Percentiles rank a stretch among this genome's conserved stretches.
These are phyloP conservation scores for Eubasilissa splendida DNA, from an alignment of 2,888 invertebrate species.

Conservation along the genomic window DNA sequence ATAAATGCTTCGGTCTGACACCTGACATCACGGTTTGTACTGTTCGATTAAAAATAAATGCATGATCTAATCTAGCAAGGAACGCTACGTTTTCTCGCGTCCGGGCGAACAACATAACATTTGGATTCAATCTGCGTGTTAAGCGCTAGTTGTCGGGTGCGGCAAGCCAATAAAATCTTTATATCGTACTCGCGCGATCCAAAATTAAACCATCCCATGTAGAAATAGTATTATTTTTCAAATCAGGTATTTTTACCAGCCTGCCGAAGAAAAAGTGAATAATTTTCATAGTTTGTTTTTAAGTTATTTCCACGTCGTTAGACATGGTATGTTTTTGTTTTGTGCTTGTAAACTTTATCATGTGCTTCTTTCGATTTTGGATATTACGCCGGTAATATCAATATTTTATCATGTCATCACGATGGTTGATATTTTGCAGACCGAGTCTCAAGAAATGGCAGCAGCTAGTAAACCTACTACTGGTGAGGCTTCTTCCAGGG, in stretches of 20 bases:
- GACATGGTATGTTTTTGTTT: constrained; percentile 47
- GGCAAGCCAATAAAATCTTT: constrained; percentile 32
- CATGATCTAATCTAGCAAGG: constrained; percentile 46
- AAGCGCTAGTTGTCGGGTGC: constrained; percentile 36
- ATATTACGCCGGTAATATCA: background rate
- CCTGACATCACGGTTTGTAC: constrained; percentile 49
- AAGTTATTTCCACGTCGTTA: constrained; percentile 17
- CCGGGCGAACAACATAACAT: constrained; percentile 10
- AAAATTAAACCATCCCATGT: constrained; percentile 28
- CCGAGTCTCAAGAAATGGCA: constrained; percentile 66
- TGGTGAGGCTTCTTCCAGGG: constrained; percentile 63
- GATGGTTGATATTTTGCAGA: constrained; percentile 40
- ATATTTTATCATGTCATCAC: background rate
- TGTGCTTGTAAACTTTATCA: background rate
- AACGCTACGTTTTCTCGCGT: constrained; percentile 1
- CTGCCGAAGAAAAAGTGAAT: constrained; percentile 14
- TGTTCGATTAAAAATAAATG: constrained; percentile 49
- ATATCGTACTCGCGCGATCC: constrained; percentile 27
- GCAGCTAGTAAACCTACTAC: constrained; percentile 65
- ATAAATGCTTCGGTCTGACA: constrained; percentile 28
- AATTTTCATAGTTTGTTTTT: constrained; percentile 16
- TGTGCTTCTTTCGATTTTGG: background rate
- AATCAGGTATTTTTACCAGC: constrained; percentile 45
- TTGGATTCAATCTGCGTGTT: constrained; percentile 41
- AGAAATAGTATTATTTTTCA: constrained; percentile 7